Conservation (phyloP, 2,113 vertebrate genomes). For the Podarcis cretensis region DNA sequence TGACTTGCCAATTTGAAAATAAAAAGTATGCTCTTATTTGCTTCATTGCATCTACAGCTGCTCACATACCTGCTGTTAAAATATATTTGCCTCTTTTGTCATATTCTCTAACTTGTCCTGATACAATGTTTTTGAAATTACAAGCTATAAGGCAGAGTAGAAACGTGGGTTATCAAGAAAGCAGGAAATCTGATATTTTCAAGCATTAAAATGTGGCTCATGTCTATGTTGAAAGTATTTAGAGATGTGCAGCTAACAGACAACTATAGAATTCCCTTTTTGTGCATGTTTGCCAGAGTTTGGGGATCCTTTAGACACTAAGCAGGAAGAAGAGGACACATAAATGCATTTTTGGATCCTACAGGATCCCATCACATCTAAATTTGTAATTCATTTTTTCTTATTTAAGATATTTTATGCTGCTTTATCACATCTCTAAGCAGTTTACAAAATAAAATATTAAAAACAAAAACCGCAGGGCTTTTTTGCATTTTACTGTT, state of each 20-base stretch:
- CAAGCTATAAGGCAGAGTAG: not conserved
- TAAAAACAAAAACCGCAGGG: too few relatives aligned
- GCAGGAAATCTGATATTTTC: constrained; percentile 13
- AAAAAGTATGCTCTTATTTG: not conserved
- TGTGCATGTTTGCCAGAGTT: not conserved
- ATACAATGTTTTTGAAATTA: not conserved
- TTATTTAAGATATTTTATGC: not conserved
- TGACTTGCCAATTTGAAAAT: not conserved
- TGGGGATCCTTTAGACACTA: not conserved
- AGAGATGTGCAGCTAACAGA: not conserved
- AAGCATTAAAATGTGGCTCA: not conserved
- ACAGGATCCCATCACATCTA: not conserved
- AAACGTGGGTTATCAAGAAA: not conserved
- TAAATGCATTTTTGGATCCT: not conserved
- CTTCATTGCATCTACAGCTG: constrained; percentile 7
- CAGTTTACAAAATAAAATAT: not conserved
- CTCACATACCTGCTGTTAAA: constrained; percentile 27
- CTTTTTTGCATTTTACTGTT: too few relatives aligned
- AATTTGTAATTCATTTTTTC: not conserved
- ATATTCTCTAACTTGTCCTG: rapidly evolving
- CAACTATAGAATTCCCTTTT: not conserved
- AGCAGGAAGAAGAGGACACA: not conserved
- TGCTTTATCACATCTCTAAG: not conserved
- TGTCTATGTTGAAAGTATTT: not conserved
- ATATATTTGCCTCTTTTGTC: not conserved